A percentile compares a stretch with the other conserved stretches of the same genome.
phyloP scores from a whole-genome alignment of 2,113 vertebrate genomes.

The Boleophthalmus pectinirostris region DNA sequence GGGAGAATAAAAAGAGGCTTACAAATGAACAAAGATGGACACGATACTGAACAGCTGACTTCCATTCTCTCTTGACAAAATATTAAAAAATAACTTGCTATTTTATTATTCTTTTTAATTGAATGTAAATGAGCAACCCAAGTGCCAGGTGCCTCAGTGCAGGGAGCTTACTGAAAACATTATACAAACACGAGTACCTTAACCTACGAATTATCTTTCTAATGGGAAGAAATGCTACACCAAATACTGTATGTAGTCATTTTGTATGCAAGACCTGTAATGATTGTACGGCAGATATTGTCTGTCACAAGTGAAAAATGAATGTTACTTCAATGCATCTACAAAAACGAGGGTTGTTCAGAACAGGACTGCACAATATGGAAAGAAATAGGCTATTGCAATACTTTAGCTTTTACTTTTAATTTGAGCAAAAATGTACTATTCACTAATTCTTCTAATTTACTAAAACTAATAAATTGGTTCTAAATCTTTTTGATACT shows the following conservation, averaged over 20 bases:
- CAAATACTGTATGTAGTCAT: conserved; percentile 8
- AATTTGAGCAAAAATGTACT: too few species aligned
- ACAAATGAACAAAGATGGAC: background rate
- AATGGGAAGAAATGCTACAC: conserved; percentile 9
- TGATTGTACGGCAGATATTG: conserved; percentile 52
- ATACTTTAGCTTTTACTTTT: too few species aligned
- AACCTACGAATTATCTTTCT: conserved; percentile 5
- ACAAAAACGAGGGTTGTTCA: conserved; percentile 26
- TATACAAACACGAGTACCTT: conserved; percentile 3
- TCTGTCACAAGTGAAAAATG: conserved; percentile 3
- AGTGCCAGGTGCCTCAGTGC: conserved; percentile 32
- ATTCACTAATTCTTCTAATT: too few species aligned
- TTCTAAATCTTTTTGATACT: too few species aligned
- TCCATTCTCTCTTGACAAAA: background rate
- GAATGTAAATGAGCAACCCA: conserved; percentile 6
- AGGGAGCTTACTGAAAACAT: conserved; percentile 13
- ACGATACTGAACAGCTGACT: background rate
- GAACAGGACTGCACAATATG: background rate
- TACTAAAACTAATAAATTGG: too few species aligned
- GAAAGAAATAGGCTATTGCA: too few species aligned
- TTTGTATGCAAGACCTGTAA: conserved; percentile 50
- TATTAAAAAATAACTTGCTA: background rate
- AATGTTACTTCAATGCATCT: conserved; percentile 14
- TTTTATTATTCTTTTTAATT: background rate
- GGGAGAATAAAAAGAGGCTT: background rate